Evolutionary conservation across 2,113 vertebrate genomes (phyloP).

Genomic region (Columba janthina): DNA sequence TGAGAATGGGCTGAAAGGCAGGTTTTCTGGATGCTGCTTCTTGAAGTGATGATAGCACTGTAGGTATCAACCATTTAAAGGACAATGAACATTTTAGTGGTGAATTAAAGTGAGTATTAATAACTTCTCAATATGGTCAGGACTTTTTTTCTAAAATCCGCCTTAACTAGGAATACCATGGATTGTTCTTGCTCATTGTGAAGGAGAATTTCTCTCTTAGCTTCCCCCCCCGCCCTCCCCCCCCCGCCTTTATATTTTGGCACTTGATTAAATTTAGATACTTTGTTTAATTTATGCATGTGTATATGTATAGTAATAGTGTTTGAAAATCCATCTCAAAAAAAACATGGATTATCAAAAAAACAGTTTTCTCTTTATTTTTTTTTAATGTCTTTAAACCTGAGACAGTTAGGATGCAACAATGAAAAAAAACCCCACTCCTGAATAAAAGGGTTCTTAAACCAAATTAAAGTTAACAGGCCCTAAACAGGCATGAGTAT

Average conservation of each 20-base stretch:
- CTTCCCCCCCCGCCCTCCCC: rapidly evolving
- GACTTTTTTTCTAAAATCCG: neutral
- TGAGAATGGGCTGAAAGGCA: neutral
- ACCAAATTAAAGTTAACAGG: neutral
- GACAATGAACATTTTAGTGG: neutral
- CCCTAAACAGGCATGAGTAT: neutral
- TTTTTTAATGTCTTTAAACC: neutral
- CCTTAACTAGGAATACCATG: neutral
- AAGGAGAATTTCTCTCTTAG: neutral
- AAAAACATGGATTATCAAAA: neutral
- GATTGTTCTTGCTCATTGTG: neutral
- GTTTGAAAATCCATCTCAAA: neutral
- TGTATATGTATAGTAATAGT: neutral
- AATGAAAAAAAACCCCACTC: neutral
- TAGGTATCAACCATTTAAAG: neutral
- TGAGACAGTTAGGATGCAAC: neutral
- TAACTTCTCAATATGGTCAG: neutral
- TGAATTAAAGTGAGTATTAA: neutral
- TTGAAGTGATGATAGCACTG: neutral
- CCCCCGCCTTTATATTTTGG: neutral
- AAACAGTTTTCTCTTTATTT: neutral
- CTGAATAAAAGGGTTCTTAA: neutral
- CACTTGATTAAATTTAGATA: neutral
- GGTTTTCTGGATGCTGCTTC: neutral
- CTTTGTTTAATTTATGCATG: neutral